These are phyloP conservation scores for Lacanobia oleracea DNA, from an alignment of 2,888 invertebrate genomes.

Conservation along the genomic window DNA sequence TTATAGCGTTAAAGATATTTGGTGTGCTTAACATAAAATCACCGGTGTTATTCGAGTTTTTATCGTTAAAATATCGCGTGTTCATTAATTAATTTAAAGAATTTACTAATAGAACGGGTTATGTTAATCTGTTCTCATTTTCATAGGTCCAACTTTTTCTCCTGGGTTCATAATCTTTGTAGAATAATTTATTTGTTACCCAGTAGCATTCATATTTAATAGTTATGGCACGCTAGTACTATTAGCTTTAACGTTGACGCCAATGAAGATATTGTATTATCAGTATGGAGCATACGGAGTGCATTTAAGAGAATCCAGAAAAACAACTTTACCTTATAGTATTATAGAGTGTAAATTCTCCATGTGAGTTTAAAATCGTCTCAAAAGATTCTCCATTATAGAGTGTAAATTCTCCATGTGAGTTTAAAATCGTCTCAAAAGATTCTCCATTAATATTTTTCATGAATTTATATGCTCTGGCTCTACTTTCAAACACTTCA, in stretches of 20 bases:
- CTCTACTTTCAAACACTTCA: neutral
- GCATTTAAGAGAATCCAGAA: neutral
- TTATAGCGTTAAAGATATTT: neutral
- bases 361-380: neutral
- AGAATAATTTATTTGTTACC: constrained; percentile 31
- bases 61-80: constrained; percentile 29
- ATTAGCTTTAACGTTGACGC: constrained; percentile 16
- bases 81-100: constrained; percentile 48
- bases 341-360: too few relatives aligned
- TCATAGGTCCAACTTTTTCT: constrained; percentile 47
- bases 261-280: neutral
- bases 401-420: neutral
- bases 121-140: constrained; percentile 58
- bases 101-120: constrained; percentile 55
- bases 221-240: constrained; percentile 14
- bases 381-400: too few relatives aligned
- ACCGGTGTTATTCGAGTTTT: constrained; percentile 20
- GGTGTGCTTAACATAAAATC: constrained; percentile 20
- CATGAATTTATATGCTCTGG: neutral
- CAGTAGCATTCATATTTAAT: constrained; percentile 30
- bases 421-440: too few relatives aligned
- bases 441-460: neutral
- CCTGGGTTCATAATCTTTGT: constrained; percentile 29
- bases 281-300: neutral
- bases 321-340: neutral